A percentile compares a stretch with the other conserved stretches of the same genome.
Evolutionary conservation across 2,113 vertebrate genomes (phyloP).

Genomic region (Neotoma lepida): DNA sequence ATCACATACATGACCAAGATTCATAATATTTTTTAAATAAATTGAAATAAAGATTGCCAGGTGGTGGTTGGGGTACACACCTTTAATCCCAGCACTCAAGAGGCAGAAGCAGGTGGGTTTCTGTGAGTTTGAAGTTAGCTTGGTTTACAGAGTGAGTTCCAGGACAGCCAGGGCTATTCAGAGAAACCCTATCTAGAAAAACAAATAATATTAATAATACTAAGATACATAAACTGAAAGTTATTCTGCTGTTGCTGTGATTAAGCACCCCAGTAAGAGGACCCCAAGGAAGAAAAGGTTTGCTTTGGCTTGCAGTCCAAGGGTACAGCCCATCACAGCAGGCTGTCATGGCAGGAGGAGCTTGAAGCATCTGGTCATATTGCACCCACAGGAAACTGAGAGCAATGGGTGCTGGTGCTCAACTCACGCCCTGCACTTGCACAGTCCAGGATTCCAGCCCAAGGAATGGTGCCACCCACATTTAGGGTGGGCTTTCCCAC

Average conservation of each 20-base stretch:
- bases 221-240: background rate
- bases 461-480: background rate
- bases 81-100: too few species aligned
- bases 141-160: too few species aligned
- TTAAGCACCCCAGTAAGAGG: background rate
- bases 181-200: too few species aligned
- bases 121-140: too few species aligned
- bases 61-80: too few species aligned
- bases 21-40: background rate
- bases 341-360: background rate
- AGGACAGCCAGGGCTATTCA: too few species aligned
- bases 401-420: background rate
- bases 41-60: background rate
- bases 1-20: background rate
- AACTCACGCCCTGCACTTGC: background rate
- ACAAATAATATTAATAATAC: too few species aligned
- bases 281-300: background rate
- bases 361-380: background rate
- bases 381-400: background rate
- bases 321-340: background rate
- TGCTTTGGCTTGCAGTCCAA: too few species aligned
- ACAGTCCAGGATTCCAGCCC: background rate
- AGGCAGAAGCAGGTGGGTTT: too few species aligned
- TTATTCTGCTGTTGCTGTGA: background rate
- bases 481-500: background rate